phyloP scores from a whole-genome alignment of 2,113 vertebrate genomes.

The Nicator chloris region DNA sequence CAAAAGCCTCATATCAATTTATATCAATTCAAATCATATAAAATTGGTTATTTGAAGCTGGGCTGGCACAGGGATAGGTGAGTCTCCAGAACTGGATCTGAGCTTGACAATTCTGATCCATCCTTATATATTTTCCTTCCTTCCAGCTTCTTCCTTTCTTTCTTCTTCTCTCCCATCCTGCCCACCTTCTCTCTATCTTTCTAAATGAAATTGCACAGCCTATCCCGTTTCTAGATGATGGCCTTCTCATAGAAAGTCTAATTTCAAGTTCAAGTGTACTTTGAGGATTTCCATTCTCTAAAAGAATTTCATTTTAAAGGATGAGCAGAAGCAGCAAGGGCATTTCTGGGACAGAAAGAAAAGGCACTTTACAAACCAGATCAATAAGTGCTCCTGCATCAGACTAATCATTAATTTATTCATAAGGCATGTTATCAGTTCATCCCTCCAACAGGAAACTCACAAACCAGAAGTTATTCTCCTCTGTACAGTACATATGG shows the following conservation, averaged over 20 bases:
- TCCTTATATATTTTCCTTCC: not conserved
- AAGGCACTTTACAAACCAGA: not conserved
- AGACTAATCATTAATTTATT: conserved; percentile 12
- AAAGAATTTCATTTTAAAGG: not conserved
- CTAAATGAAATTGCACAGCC: not conserved
- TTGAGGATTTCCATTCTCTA: not conserved
- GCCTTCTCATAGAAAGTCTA: not conserved
- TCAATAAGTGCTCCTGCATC: not conserved
- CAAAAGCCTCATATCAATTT: not conserved
- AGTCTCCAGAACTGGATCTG: not conserved
- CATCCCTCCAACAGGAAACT: not conserved
- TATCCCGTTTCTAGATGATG: not conserved
- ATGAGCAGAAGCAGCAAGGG: not conserved
- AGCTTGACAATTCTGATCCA: not conserved
- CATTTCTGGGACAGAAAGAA: not conserved
- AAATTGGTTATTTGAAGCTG: not conserved
- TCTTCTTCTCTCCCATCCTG: not conserved
- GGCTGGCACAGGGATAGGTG: not conserved
- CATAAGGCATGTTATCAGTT: not conserved
- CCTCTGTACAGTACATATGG: not conserved
- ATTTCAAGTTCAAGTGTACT: not conserved
- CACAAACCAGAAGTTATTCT: not conserved
- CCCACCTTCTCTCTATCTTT: not conserved
- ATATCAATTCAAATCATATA: not conserved
- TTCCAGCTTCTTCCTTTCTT: not conserved